Base-by-base conservation (phyloP, 2,888 invertebrate genomes). In the Cybosia mesomella region DNA sequence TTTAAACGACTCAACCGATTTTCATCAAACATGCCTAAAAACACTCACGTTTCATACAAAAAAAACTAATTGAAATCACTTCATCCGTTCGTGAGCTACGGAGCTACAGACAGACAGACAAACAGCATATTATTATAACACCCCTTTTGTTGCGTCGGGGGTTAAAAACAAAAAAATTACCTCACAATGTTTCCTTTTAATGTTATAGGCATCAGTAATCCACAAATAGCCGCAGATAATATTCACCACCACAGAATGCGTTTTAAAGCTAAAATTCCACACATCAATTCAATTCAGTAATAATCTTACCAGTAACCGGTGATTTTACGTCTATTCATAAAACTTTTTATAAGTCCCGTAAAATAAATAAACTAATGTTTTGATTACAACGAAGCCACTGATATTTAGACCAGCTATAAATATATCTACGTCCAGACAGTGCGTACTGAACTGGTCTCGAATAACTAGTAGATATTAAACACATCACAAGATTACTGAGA, bases 321-420 rank as follows among this genome's bases (percentile, higher is more conserved):
- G 49, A 28, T 57, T 57, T 57, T 57, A 57, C 18, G 18, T 57
- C 18, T 28, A 28, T 2, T n/a, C 58, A 32, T 58, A n/a, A 28
- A 58, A 58, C n/a, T 9, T 32, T 57, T 58, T 58, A n/a, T n/a
- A 22, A 49, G 9, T 10, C 22, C 0, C n/a, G 43, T 60, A 28
- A 49, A 60, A 60, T 60, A 60, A 60, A 60, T 28, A 60, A 24
- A 60, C 21, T 28, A 43, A 49, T 49, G 43, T 60, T 60, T 18
- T 60, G 60, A 60, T 60, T 43, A 18, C 39, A 7, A 5, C 13
- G 11, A 60, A 39, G 15, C 39, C 18, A 28, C 28, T 28, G 60
- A 18, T 43, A 28, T 60, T 24, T 43, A 18, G 43, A 24, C 18
- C 18, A 9, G 60, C 13, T 43, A 49, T 43, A 43, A n/a, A n/a